Percentiles rank a stretch among this genome's conserved stretches.
These are phyloP conservation scores for Octodonta nipae DNA, from an alignment of 2,888 invertebrate species.

Conservation along the genomic window DNA sequence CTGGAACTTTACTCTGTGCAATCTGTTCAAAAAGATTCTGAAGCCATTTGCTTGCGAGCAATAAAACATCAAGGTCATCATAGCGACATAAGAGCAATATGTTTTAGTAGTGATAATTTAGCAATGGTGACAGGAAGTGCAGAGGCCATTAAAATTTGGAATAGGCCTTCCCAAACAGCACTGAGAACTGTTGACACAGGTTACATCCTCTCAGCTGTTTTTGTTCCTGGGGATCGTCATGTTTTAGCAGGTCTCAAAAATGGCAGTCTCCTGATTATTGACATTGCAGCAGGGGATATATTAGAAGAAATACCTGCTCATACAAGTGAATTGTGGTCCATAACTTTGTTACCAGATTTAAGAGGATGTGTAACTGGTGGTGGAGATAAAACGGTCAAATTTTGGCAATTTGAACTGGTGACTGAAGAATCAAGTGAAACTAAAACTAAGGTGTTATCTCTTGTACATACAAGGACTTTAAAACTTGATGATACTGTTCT, in stretches of 20 bases:
- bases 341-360: slow-evolving; percentile 67
- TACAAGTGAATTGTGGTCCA: slow-evolving; percentile 55
- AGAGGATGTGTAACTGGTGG: slow-evolving; percentile 74
- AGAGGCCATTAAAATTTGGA: slow-evolving; percentile 89
- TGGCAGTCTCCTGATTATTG: slow-evolving; percentile 70
- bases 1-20: slow-evolving; percentile 56
- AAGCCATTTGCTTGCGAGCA: slow-evolving; percentile 48
- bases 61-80: slow-evolving; percentile 72
- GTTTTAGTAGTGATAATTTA: slow-evolving; percentile 82
- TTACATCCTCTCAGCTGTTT: slow-evolving; percentile 59
- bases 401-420: slow-evolving; percentile 86
- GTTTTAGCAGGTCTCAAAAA: slow-evolving; percentile 75
- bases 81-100: slow-evolving; percentile 72
- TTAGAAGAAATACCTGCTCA: slow-evolving; percentile 78
- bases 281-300: slow-evolving; percentile 68
- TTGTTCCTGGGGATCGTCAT: slow-evolving; percentile 85
- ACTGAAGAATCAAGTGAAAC: slow-evolving; percentile 48
- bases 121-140: slow-evolving; percentile 76
- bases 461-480: slow-evolving; percentile 67
- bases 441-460: slow-evolving; percentile 57
- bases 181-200: slow-evolving; percentile 46
- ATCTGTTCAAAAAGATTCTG: slow-evolving; percentile 35
- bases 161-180: slow-evolving; percentile 55
- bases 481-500: slow-evolving; percentile 79
- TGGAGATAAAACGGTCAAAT: slow-evolving; percentile 78